Percentiles rank a stretch among this genome's conserved stretches.
Evolutionary conservation across 2,888 invertebrate genomes (phyloP).

Genomic region (Therioaphis trifolii): DNA sequence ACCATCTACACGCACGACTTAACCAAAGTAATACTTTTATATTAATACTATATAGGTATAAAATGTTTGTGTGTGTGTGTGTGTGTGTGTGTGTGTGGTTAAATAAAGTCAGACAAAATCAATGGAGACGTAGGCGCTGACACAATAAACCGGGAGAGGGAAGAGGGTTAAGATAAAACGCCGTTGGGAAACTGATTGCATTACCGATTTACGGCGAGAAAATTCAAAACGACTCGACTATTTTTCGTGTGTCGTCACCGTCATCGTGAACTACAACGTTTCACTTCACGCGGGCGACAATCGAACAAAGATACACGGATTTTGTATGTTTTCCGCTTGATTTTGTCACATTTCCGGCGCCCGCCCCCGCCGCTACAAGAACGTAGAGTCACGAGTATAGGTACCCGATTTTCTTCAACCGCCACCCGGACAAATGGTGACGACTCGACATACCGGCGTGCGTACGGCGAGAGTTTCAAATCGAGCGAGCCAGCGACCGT

Average conservation of each 20-base stretch:
- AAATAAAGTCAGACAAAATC: no score
- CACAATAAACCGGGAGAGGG: no score
- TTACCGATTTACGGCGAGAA: not conserved
- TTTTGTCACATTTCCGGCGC: not conserved
- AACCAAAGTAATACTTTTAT: no score
- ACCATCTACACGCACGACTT: no score
- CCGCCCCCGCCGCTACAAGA: not conserved
- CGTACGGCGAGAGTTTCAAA: conserved; percentile 13
- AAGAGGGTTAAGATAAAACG: no score
- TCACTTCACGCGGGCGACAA: not conserved
- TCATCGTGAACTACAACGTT: not conserved
- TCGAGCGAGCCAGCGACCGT: not conserved
- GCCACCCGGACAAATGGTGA: not conserved
- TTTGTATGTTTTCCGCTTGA: not conserved
- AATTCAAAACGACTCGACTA: not conserved
- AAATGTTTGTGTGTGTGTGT: no score
- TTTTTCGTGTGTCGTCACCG: not conserved
- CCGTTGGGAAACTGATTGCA: not conserved
- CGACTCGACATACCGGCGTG: not conserved
- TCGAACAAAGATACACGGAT: not conserved
- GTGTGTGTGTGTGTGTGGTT: no score
- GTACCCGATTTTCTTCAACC: not conserved
- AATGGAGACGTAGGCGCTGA: no score
- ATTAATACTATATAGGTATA: no score
- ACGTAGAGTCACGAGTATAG: no score